Evolutionary conservation across 2,888 invertebrate species (phyloP), one percentile per base, ranked within the genome.

Genomic region (Ditylenchus weischeri): DNA sequence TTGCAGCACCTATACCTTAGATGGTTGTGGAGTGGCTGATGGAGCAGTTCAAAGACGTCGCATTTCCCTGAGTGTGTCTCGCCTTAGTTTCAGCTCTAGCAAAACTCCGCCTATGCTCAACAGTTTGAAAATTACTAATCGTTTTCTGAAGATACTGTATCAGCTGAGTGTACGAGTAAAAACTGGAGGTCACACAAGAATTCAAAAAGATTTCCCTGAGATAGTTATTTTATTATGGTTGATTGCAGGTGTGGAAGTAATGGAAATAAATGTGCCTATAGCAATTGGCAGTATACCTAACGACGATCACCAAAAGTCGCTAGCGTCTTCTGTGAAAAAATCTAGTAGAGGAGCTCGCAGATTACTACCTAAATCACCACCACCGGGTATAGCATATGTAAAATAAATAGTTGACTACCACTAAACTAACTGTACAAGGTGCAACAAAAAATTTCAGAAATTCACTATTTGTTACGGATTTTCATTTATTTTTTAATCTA

Each of bases 241-340:
- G 2, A 43, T 58, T n/a, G n/a, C 8, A 77, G 76, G 76, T 29
- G 71, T 76, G 18, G 78, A 79, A 65, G 72, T 77, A 15, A 77
- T 79, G 65, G 77, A 79, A 23, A 65, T 78, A 29, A 69, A 65
- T 35, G 72, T 76, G 50, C 78, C 78, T 10, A 74, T 79, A n/a
- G 68, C 78, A 15, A 75, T 79, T 47, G 79, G 78, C 3, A 72
- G 75, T 6, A 18, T 66, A 19, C 67, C 67, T n/a, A 57, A 65
- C n/a, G 48, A 57, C 6, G 51, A 47, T 35, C 47, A 50, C 11
- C 66, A 62, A 62, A 50, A 18, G 61, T 0, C 8, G 36, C 10
- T 38, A n/a, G 29, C 29, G 5, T 2, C 29, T 29, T 61, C 38
- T 54, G 57, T 58, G 43, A 66, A 68, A 23, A 65, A 29, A 57